Conservation (phyloP, 2,888 invertebrate species). For the Brenthis hecate region DNA sequence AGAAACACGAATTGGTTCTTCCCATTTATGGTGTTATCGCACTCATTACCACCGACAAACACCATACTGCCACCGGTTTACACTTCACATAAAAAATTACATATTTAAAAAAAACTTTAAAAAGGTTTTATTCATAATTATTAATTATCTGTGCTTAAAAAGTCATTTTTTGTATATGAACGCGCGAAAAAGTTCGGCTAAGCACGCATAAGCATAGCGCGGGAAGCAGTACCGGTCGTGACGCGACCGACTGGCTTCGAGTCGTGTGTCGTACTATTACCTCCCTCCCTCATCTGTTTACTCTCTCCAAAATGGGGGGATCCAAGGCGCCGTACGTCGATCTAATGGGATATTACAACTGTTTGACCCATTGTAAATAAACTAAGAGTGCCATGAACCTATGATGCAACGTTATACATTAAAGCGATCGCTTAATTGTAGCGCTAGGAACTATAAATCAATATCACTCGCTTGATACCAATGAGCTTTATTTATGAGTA, state of each 20-base stretch:
- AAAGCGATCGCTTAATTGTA: slow-evolving; percentile 42
- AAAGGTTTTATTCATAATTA: slow-evolving; percentile 22
- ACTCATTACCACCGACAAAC: slow-evolving; percentile 79
- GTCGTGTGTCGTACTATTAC: slow-evolving; percentile 74
- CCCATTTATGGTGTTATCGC: slow-evolving; percentile 78
- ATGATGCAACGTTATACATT: slow-evolving; percentile 43
- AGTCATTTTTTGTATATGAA: slow-evolving; percentile 49
- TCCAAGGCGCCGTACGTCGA: slow-evolving; percentile 61
- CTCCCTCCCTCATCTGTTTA: slow-evolving; percentile 77
- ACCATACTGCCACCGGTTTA: slow-evolving; percentile 79
- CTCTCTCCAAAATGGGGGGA: slow-evolving; percentile 74
- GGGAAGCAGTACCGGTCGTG: slow-evolving; percentile 48
- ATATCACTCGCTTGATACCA: slow-evolving; percentile 35
- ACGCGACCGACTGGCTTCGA: slow-evolving; percentile 67
- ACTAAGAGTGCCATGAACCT: slow-evolving; percentile 46
- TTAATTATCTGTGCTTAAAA: slow-evolving; percentile 39
- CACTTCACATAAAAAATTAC: slow-evolving; percentile 70
- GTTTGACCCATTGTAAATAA: slow-evolving; percentile 64
- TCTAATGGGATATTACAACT: slow-evolving; percentile 60
- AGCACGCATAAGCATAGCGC: slow-evolving; percentile 51
- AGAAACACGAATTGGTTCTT: slow-evolving; percentile 80
- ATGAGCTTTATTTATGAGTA: slow-evolving; percentile 32
- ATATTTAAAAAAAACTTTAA: slow-evolving; percentile 61
- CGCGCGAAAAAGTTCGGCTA: slow-evolving; percentile 61
- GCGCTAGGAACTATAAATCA: slow-evolving; percentile 35